Conservation (phyloP, 1,140 invertebrate species). For the Bactericera cockerelli region DNA sequence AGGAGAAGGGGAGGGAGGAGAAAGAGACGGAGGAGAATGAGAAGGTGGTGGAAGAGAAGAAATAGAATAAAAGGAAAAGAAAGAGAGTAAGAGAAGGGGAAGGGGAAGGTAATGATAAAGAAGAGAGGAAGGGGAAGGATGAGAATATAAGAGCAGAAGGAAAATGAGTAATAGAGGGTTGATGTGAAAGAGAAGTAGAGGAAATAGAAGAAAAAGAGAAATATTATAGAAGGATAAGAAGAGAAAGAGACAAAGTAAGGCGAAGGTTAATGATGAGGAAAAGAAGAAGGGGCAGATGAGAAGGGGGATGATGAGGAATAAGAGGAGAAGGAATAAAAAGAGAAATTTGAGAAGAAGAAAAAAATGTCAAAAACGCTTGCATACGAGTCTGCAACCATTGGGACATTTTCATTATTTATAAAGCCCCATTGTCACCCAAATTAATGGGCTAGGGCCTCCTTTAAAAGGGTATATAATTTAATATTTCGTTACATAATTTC, state of each 20-base stretch:
- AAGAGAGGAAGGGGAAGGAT: background rate
- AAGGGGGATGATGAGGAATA: too few relatives aligned
- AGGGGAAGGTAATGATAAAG: background rate
- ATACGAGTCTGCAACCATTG: too few relatives aligned
- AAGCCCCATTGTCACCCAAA: too few relatives aligned
- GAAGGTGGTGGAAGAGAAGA: background rate
- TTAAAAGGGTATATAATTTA: too few relatives aligned
- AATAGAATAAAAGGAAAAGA: too few relatives aligned
- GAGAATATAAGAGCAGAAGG: background rate
- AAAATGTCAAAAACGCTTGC: too few relatives aligned
- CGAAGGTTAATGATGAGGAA: background rate
- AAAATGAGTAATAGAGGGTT: background rate
- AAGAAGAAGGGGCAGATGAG: background rate
- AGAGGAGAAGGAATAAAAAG: too few relatives aligned
- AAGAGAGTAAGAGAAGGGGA: too few relatives aligned
- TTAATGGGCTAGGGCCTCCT: too few relatives aligned
- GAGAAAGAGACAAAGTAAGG: background rate
- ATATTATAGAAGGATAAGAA: background rate
- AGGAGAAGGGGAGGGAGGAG: background rate
- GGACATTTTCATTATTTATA: too few relatives aligned
- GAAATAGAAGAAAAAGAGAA: background rate
- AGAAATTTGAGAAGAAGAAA: too few relatives aligned
- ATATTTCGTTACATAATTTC: too few relatives aligned
- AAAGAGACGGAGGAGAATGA: background rate
- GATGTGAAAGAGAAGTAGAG: background rate